phyloP scores from a whole-genome alignment of 2,888 invertebrate genomes.

The Sarcophaga subvicina region DNA sequence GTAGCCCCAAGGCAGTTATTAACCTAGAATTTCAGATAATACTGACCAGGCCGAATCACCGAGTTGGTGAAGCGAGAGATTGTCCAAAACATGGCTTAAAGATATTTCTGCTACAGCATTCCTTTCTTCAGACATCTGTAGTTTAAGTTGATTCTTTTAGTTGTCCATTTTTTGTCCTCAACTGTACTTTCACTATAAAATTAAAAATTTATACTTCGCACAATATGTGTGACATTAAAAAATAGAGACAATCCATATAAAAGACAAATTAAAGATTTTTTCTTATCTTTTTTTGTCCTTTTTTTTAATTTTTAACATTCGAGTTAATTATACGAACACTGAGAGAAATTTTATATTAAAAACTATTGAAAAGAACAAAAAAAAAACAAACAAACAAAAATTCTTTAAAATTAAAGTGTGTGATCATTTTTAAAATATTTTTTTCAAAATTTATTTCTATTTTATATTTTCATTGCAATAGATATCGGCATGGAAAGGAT shows the following conservation, averaged over 20 bases:
- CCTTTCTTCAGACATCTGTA: too few relatives aligned
- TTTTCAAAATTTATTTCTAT: background rate
- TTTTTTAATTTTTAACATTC: slow-evolving; percentile 28
- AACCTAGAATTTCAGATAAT: too few relatives aligned
- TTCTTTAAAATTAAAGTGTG: background rate
- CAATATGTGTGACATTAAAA: background rate
- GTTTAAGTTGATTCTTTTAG: too few relatives aligned
- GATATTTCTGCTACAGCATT: too few relatives aligned
- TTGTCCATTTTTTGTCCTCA: background rate
- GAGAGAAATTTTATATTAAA: slow-evolving; percentile 2
- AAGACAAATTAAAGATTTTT: slow-evolving; percentile 27
- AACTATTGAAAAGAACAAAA: background rate
- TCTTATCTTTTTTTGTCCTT: slow-evolving; percentile 29
- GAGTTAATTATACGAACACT: slow-evolving; percentile 20
- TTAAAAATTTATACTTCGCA: background rate
- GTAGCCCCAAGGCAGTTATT: too few relatives aligned
- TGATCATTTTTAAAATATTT: background rate
- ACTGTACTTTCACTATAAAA: slow-evolving; percentile 16
- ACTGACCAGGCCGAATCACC: too few relatives aligned
- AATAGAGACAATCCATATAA: background rate
- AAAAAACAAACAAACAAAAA: background rate
- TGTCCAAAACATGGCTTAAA: too few relatives aligned
- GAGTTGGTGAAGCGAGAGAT: too few relatives aligned
- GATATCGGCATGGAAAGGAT: slow-evolving; percentile 82
- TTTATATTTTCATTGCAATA: slow-evolving; percentile 70